Percentiles rank a stretch among this genome's conserved stretches.
phyloP scores from a whole-genome alignment of 2,113 vertebrate species.

The Cephalopholis sonnerati region DNA sequence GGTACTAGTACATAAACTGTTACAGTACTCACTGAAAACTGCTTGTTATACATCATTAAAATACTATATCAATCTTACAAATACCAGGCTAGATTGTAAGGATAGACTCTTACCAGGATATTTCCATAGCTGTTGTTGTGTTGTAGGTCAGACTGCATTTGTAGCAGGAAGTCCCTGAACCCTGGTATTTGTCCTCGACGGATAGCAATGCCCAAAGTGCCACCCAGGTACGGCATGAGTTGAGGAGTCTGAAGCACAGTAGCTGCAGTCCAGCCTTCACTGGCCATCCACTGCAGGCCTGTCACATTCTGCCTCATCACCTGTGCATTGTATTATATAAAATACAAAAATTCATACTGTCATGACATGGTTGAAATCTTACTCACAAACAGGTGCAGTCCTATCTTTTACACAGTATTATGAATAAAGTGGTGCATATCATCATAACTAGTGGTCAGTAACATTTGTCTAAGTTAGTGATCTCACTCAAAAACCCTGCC shows the following conservation, averaged over 20 bases:
- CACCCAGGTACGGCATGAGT: conserved; percentile 64
- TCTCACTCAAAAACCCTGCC: background rate
- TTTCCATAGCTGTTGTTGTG: conserved; percentile 22
- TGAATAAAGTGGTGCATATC: background rate
- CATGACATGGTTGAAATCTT: background rate
- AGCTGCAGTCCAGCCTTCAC: conserved; percentile 68
- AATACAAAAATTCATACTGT: background rate
- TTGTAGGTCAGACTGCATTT: conserved; percentile 43
- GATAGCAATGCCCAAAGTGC: conserved; percentile 75
- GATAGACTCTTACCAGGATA: conserved; percentile 44
- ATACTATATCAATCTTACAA: background rate
- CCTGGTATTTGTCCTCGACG: conserved; percentile 75
- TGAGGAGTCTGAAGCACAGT: conserved; percentile 50
- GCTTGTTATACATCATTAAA: background rate
- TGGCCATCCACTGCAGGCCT: conserved; percentile 81
- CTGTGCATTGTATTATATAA: conserved; percentile 21
- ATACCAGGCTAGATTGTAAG: background rate
- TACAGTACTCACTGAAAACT: background rate
- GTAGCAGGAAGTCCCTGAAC: conserved; percentile 53
- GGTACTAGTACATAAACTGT: no score
- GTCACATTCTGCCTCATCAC: conserved; percentile 75
- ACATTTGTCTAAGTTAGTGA: no score
- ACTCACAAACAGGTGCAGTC: background rate
- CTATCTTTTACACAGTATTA: background rate
- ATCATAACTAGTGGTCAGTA: background rate